These are phyloP conservation scores for Marmota flaviventris DNA, from an alignment of 2,113 vertebrate species.

Conservation along the genomic window DNA sequence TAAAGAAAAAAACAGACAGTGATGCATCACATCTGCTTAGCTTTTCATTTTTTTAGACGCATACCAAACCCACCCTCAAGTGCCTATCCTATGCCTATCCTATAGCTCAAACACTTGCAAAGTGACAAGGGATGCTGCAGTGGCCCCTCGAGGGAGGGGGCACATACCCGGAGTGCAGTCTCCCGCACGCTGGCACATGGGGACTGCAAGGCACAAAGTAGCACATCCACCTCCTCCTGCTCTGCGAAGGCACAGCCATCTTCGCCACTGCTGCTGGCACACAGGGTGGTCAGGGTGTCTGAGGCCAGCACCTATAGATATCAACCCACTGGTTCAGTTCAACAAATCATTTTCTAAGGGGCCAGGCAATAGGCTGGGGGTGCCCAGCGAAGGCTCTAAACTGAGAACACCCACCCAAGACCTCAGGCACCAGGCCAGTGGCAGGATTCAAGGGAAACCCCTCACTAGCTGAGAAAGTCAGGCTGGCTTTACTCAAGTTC, in stretches of 20 bases:
- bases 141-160: accelerated
- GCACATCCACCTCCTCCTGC: slow-evolving; percentile 95
- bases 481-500: background rate
- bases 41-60: background rate
- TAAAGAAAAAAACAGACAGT: background rate
- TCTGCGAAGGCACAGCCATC: slow-evolving; percentile 95
- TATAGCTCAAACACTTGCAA: background rate
- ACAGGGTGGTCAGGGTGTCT: slow-evolving; percentile 93
- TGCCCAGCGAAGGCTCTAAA: background rate
- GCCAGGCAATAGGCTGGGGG: background rate
- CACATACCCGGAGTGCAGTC: slow-evolving; percentile 94
- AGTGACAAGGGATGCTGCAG: background rate
- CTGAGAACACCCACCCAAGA: background rate
- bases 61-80: background rate
- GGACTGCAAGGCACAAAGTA: slow-evolving; percentile 94
- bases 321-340: background rate
- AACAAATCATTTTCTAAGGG: background rate
- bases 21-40: accelerated
- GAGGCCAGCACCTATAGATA: slow-evolving; percentile 93
- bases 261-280: slow-evolving; percentile 93
- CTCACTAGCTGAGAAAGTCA: background rate
- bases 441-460: background rate
- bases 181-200: slow-evolving; percentile 96
- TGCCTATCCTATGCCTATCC: too few species aligned
- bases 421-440: background rate